Conservation (phyloP, 2,888 invertebrate species). For the Ectemnius cavifrons region DNA sequence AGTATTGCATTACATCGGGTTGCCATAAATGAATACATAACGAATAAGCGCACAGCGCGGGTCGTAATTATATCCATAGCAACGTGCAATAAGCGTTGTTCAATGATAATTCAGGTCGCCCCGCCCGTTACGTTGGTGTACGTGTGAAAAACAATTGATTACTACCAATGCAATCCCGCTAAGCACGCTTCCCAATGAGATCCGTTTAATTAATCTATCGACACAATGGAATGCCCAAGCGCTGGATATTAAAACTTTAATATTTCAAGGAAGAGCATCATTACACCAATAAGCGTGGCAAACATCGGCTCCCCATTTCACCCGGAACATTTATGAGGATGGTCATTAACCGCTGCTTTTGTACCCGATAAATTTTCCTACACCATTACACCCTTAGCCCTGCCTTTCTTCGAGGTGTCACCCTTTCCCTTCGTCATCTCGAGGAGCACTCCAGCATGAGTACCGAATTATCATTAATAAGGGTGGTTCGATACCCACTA, state of each 20-base stretch:
- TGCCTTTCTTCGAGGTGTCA: no score
- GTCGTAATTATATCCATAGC: conserved; percentile 59
- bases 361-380: no score
- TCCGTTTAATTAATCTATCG: conserved; percentile 54
- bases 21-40: conserved; percentile 60
- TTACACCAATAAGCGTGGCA: conserved; percentile 20
- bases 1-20: conserved; percentile 57
- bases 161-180: conserved; percentile 16
- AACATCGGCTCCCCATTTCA: conserved; percentile 28
- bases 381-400: no score
- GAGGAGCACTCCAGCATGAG: neutral
- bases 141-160: conserved; percentile 50
- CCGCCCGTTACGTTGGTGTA: conserved; percentile 29
- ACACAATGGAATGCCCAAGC: conserved; percentile 13
- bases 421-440: neutral
- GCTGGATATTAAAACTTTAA: conserved; percentile 42
- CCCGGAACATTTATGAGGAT: conserved; percentile 21
- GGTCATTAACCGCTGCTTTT: neutral
- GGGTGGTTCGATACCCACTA: neutral
- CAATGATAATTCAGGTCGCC: conserved; percentile 53
- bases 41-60: conserved; percentile 50
- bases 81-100: conserved; percentile 39
- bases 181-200: conserved; percentile 33
- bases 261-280: conserved; percentile 43
- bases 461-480: conserved; percentile 7